These are phyloP conservation scores for Tricholaema leucomelas DNA, from an alignment of 2,113 vertebrate genomes.

Conservation along the genomic window DNA sequence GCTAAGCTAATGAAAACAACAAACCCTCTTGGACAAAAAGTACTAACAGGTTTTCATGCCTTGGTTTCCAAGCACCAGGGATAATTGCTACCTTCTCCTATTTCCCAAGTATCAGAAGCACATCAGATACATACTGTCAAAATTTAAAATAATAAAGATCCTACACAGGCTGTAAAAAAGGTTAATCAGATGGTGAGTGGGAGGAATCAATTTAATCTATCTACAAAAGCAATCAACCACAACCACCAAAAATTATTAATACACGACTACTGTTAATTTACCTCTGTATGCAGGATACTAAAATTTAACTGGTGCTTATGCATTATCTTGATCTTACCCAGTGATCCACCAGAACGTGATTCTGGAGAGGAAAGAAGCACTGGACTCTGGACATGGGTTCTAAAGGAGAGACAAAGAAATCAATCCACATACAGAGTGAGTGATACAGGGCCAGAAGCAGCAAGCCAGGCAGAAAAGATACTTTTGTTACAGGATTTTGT, in stretches of 20 bases:
- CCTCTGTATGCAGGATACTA: background rate
- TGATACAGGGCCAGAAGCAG: background rate
- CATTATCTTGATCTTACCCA: constrained; percentile 76
- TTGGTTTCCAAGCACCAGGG: background rate
- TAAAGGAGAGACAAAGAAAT: constrained; percentile 37
- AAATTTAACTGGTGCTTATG: background rate
- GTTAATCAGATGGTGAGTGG: background rate
- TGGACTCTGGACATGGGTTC: constrained; percentile 92
- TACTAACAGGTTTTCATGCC: background rate
- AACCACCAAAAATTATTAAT: background rate
- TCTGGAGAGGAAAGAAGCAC: constrained; percentile 91
- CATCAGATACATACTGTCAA: background rate
- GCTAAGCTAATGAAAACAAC: background rate
- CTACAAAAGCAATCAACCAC: background rate
- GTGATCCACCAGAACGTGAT: constrained; percentile 98
- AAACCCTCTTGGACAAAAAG: background rate
- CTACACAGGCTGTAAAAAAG: background rate
- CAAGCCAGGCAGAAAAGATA: background rate
- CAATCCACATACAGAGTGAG: background rate
- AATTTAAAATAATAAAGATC: background rate
- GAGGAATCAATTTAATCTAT: background rate
- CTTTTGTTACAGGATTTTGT: background rate
- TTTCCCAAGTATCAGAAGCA: background rate
- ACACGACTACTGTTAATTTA: background rate
- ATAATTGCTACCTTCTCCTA: background rate